Conservation (phyloP, 2,113 vertebrate species). For the Myotis yumanensis region DNA sequence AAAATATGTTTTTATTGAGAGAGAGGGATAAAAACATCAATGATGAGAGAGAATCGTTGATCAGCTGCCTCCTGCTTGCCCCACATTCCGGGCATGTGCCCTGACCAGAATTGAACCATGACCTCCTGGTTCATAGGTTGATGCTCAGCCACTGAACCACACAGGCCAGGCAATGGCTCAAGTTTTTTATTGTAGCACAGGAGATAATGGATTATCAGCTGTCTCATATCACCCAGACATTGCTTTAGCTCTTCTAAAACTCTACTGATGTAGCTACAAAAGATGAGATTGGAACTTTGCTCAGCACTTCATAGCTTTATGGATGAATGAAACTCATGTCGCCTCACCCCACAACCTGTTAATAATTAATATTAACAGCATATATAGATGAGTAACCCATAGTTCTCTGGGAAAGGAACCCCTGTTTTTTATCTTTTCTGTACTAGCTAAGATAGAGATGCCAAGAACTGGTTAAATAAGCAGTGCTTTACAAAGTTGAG, state of each 20-base stretch:
- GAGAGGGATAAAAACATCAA: too few relatives aligned
- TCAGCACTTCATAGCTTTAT: neutral
- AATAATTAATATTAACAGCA: neutral
- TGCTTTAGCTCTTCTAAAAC: neutral
- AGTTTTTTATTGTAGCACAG: neutral
- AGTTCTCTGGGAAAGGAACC: neutral
- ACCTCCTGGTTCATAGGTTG: too few relatives aligned
- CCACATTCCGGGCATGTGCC: too few relatives aligned
- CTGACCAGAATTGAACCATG: too few relatives aligned
- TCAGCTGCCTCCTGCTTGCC: too few relatives aligned
- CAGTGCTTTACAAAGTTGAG: neutral
- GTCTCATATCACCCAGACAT: neutral
- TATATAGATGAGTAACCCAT: neutral
- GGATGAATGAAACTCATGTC: neutral
- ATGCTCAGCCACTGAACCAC: too few relatives aligned
- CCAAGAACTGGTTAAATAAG: constrained; percentile 28
- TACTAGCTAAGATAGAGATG: neutral
- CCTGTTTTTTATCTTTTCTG: neutral
- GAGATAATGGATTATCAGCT: neutral
- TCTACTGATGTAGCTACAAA: neutral
- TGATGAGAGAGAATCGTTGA: too few relatives aligned
- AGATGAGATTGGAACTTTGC: neutral
- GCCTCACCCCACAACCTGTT: neutral
- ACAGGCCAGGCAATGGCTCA: neutral
- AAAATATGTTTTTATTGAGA: too few relatives aligned